Base-by-base conservation (phyloP, 2,113 vertebrate genomes). In the Orthonyx spaldingii region DNA sequence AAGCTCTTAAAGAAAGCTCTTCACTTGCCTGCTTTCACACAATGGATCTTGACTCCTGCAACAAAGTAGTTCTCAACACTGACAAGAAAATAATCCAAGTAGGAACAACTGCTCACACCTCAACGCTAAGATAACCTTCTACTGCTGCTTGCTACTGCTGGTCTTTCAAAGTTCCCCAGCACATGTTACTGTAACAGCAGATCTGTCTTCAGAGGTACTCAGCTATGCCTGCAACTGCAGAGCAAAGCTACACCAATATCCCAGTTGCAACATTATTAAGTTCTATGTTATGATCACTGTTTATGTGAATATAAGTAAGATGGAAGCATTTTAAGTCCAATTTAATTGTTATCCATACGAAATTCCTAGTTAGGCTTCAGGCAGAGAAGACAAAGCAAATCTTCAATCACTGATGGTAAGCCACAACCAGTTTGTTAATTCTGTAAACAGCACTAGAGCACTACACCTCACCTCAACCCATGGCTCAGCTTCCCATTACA, bases 121-220 rank as follows among this genome's bases (percentile, higher is more conserved):
- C 0, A 0, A 72, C 32, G 75, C 53, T 82, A 44, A 2, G 3
- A 66, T 10, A 57, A 50, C 41, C 20, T 39, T 16, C 83, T 44
- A 9, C 21, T 56, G n/a, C 24, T 78, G 69, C 56, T 60, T 72
- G 53, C 66, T 49, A 15, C 12, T 42, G 20, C 6, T 64, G 19
- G 7, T 19, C 37, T 76, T 76, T 15, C 16, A 9, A 70, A 53
- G 44, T 33, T 39, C 60, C 59, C 3, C 21, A 61, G 30, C 28
- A 39, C 23, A 78, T 66, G 44, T 64, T 55, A 63, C 47, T 35
- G 16, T n/a, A 71, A 35, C 21, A 65, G 60, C 32, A 46, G 8
- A 56, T 37, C 30, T 60, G 41, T 24, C 39, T 75, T 52, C 74
- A 32, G 20, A 86, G 22, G 35, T 42, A 42, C 12, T 28, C 33